Base-by-base conservation (phyloP, 2,113 vertebrate genomes). In the Megatriorchis doriae region DNA sequence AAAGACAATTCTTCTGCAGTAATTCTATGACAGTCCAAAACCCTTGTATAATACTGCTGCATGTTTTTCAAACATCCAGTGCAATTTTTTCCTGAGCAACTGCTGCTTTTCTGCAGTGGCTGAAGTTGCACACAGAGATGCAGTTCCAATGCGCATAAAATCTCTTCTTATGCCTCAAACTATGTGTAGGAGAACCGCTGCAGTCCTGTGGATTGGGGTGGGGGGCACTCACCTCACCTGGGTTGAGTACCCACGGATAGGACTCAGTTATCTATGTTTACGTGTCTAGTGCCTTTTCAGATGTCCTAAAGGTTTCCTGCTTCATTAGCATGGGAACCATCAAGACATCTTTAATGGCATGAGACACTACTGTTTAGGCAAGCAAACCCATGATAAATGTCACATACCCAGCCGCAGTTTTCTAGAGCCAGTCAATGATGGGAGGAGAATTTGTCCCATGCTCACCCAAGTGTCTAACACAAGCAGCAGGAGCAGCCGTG, bases 121-220 rank as follows among this genome's bases (percentile, higher is more conserved):
- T 75, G 81, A 83, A 92, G 55, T 5, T n/a, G n/a, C 13, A 42
- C 27, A 38, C 21, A 66, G 66, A 79, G 36, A 38, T 34, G 47
- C 15, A n/a, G 40, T 27, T 71, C 36, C 38, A 61, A 6, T 23
- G 25, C 0, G 1, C 40, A 70, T 7, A 82, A 74, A 61, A 83
- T 40, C n/a, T 86, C n/a, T 63, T 43, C 26, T 70, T 38, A 40
- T 1, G 1, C 29, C 43, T 80, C 48, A 56, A 22, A 73, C 6
- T n/a, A 29, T 0, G 0, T 12, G 23, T 8, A 42, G 22, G 14
- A 36, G 36, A 92, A 40, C 6, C 0, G 4, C 10, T 47, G 22
- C 13, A 29, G 61, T 20, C 32, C n/a, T 13, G 6, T 10, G 22
- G 50, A 80, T 66, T 0, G 3, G 14, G 11, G 7, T 34, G 7